Evolutionary conservation across 2,888 invertebrate species (phyloP).

Genomic region (Cenopis cana): DNA sequence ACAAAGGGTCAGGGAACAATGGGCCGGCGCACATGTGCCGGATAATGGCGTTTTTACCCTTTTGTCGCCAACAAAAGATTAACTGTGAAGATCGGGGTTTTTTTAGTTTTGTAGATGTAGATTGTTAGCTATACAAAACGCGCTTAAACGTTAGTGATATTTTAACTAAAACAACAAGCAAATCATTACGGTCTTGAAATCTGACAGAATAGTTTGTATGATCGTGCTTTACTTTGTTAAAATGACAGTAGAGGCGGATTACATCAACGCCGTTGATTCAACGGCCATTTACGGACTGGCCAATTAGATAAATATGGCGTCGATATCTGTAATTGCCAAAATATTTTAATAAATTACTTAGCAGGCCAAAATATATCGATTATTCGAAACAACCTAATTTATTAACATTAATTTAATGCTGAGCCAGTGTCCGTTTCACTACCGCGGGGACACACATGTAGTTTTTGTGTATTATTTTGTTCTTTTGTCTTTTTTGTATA

Average conservation of each 20-base stretch:
- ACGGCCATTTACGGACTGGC: no score
- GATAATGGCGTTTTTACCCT: constrained; percentile 39
- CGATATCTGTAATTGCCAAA: neutral
- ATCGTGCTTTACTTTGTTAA: neutral
- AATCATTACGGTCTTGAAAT: neutral
- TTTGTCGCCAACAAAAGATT: constrained; percentile 40
- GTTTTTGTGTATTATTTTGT: no score
- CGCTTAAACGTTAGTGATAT: neutral
- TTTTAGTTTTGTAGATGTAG: no score
- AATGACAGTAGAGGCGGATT: neutral
- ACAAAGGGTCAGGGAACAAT: constrained; percentile 34
- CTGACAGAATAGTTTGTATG: neutral
- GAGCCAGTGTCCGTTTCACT: no score
- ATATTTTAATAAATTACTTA: no score
- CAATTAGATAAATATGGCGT: neutral
- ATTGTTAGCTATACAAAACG: neutral
- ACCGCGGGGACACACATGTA: no score
- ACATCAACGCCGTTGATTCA: no score
- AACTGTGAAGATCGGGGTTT: constrained; percentile 36
- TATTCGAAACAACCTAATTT: no score
- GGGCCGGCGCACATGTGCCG: constrained; percentile 29
- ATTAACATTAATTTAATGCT: no score
- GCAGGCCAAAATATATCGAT: no score
- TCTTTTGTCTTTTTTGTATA: no score
- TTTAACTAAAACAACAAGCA: constrained; percentile 1